Percentiles rank a stretch among this genome's conserved stretches.
Evolutionary conservation across 2,113 vertebrate genomes (phyloP).

Genomic region (Eptesicus fuscus): DNA sequence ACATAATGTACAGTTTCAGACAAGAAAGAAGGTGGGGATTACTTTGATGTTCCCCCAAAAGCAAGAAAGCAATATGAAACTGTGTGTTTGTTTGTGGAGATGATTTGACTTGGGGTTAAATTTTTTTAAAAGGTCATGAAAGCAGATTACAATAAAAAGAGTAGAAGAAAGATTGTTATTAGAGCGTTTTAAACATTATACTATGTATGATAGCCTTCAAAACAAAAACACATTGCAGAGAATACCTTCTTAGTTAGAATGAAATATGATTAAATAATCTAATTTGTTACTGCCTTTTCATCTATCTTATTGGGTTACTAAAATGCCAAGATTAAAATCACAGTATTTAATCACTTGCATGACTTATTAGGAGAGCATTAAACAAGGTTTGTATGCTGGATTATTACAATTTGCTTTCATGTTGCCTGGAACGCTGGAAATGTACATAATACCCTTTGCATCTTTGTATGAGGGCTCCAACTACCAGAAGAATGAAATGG

Average conservation of each 20-base stretch:
- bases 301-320: slow-evolving; percentile 94
- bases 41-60: background rate
- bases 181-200: slow-evolving; percentile 74
- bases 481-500: background rate
- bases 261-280: slow-evolving; percentile 83
- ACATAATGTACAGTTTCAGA: background rate
- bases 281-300: slow-evolving; percentile 87
- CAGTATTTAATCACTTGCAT: slow-evolving; percentile 89
- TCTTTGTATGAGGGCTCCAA: background rate
- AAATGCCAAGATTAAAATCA: slow-evolving; percentile 88
- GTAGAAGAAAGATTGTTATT: slow-evolving; percentile 66
- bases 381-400: slow-evolving; percentile 43
- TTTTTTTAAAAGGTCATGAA: slow-evolving; percentile 22
- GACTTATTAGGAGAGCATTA: slow-evolving; percentile 65
- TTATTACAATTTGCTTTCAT: slow-evolving; percentile 56
- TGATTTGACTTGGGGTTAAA: slow-evolving; percentile 16
- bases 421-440: background rate
- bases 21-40: background rate
- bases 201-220: slow-evolving; percentile 71
- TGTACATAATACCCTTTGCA: background rate
- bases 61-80: background rate
- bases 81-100: background rate
- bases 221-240: slow-evolving; percentile 74
- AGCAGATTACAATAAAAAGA: slow-evolving; percentile 70
- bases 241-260: slow-evolving; percentile 75